Evolutionary conservation across 2,113 vertebrate species (phyloP).

Genomic region (Gavia stellata): DNA sequence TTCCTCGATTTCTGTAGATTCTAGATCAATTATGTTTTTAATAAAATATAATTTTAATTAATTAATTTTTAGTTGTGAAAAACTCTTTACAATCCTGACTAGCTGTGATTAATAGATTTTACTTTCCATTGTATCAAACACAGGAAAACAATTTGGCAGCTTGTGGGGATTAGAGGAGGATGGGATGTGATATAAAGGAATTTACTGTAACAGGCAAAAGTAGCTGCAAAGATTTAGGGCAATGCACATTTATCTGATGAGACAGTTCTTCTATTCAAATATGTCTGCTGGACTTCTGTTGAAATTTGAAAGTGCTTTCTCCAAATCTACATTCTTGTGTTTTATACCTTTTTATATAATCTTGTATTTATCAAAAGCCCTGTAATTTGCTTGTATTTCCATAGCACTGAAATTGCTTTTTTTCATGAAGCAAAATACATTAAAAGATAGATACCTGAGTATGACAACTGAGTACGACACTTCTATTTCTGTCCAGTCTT

Average conservation of each 20-base stretch:
- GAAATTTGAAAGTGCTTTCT: background rate
- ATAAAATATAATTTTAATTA: too few relatives aligned
- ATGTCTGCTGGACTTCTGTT: background rate
- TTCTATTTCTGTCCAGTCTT: background rate
- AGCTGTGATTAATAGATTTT: background rate
- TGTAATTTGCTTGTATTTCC: background rate
- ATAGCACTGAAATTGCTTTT: background rate
- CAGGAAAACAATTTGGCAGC: background rate
- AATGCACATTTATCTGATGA: background rate
- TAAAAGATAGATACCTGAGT: background rate
- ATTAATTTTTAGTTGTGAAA: background rate
- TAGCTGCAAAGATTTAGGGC: background rate
- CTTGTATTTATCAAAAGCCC: background rate
- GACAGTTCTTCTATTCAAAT: background rate
- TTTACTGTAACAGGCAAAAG: background rate
- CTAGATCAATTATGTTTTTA: background rate
- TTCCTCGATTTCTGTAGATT: background rate
- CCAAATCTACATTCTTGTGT: background rate
- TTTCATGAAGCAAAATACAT: background rate
- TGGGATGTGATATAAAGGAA: background rate
- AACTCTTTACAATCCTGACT: background rate
- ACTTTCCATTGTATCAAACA: background rate
- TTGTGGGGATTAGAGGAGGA: background rate
- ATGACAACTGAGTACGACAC: too few relatives aligned
- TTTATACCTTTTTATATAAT: background rate